A percentile compares a stretch with the other conserved stretches of the same genome.
Evolutionary conservation across 2,113 vertebrate genomes (phyloP).

Genomic region (Hemiscyllium ocellatum): DNA sequence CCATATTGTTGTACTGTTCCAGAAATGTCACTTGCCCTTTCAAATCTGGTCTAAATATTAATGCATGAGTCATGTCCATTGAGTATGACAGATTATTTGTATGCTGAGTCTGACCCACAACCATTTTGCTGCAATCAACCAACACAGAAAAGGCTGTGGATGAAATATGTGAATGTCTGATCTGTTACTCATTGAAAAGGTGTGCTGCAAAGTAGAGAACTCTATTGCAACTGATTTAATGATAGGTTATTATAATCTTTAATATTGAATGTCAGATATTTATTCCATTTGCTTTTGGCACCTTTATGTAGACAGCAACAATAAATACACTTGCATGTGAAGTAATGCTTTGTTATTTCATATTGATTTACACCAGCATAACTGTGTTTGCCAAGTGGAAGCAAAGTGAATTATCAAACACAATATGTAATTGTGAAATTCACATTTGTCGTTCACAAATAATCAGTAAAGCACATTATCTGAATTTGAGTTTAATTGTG

Average conservation of each 20-base stretch:
- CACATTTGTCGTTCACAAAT: neutral
- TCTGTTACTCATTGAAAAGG: neutral
- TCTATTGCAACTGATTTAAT: neutral
- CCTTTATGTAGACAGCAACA: neutral
- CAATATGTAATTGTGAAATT: neutral
- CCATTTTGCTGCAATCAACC: neutral
- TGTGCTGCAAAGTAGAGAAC: neutral
- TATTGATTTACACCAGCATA: neutral
- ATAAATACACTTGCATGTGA: neutral
- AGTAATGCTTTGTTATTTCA: neutral
- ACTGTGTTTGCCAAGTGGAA: neutral
- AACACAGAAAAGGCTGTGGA: neutral
- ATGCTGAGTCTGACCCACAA: no score
- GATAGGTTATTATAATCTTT: neutral
- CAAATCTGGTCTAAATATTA: neutral
- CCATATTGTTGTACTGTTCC: neutral
- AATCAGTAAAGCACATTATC: neutral
- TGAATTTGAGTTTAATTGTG: neutral
- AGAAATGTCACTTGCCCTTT: neutral
- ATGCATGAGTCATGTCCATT: neutral
- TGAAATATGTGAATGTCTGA: neutral
- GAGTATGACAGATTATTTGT: neutral
- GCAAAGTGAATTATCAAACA: neutral
- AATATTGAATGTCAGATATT: neutral
- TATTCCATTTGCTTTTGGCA: neutral